Conservation (phyloP, 2,888 invertebrate species). For the Mythimna impura region DNA sequence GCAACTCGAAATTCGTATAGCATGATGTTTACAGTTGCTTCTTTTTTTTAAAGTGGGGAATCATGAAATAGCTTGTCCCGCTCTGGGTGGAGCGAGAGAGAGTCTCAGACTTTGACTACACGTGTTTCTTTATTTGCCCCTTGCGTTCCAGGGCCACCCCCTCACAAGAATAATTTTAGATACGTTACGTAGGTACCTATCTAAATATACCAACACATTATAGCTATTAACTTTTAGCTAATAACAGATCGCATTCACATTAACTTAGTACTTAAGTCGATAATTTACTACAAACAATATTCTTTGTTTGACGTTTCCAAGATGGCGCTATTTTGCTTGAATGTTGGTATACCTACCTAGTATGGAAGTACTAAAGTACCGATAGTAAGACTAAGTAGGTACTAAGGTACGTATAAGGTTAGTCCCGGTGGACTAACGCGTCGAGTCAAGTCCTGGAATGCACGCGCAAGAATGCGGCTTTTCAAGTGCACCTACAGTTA, state of each 20-base stretch:
- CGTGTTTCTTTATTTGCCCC: too few species aligned
- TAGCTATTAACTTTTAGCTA: slow-evolving; percentile 14
- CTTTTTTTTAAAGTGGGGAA: too few species aligned
- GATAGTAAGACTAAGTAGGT: slow-evolving; percentile 7
- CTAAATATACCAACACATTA: not conserved
- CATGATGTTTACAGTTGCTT: too few species aligned
- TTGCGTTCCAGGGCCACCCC: not conserved
- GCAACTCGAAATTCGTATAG: too few species aligned
- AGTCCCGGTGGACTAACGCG: slow-evolving; percentile 55
- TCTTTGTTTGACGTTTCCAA: slow-evolving; percentile 39
- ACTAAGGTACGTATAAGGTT: slow-evolving; percentile 37
- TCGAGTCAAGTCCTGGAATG: slow-evolving; percentile 54
- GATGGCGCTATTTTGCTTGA: slow-evolving; percentile 26
- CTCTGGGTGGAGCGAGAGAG: too few species aligned
- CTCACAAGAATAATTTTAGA: too few species aligned
- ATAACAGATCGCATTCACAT: slow-evolving; percentile 15
- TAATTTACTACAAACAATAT: slow-evolving; percentile 9
- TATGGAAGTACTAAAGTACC: not conserved
- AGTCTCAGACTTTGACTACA: too few species aligned
- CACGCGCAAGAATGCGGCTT: slow-evolving; percentile 57
- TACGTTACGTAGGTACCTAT: too few species aligned
- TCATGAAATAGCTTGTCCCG: too few species aligned
- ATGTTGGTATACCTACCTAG: not conserved
- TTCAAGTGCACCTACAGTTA: slow-evolving; percentile 54
- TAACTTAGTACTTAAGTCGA: slow-evolving; percentile 18